phyloP scores from a whole-genome alignment of 2,113 vertebrate species.

The Nycticryphes semicollaris region DNA sequence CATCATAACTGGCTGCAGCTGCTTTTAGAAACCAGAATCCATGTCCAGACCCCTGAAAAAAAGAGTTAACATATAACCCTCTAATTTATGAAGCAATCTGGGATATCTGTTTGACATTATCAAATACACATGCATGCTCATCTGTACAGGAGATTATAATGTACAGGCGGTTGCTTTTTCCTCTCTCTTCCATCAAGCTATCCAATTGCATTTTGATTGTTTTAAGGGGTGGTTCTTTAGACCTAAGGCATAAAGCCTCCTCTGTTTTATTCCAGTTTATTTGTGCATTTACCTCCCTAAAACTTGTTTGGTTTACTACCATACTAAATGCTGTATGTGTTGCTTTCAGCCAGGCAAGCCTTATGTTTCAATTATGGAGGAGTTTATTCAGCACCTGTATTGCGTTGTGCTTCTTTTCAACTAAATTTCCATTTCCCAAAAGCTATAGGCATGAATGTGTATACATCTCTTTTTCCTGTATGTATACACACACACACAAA shows the following conservation, averaged over 20 bases:
- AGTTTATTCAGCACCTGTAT: conserved; percentile 65
- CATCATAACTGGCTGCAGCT: conserved; percentile 47
- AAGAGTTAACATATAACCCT: background rate
- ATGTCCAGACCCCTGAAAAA: conserved; percentile 17
- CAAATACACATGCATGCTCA: background rate
- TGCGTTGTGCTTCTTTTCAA: conserved; percentile 48
- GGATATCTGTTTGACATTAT: conserved; percentile 2
- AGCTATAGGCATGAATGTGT: conserved; percentile 34
- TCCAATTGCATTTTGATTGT: conserved; percentile 20
- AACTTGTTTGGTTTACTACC: conserved; percentile 63
- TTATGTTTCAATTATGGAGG: conserved; percentile 68
- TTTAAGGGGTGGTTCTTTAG: conserved; percentile 48
- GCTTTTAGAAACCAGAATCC: conserved; percentile 42
- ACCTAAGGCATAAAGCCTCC: conserved; percentile 4
- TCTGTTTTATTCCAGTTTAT: conserved; percentile 42
- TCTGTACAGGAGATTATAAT: background rate
- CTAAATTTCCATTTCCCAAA: conserved; percentile 68
- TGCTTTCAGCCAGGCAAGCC: conserved; percentile 55
- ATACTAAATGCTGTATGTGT: conserved; percentile 51
- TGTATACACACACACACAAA: background rate
- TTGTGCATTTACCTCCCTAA: conserved; percentile 41
- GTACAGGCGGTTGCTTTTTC: background rate
- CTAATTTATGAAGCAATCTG: conserved; percentile 6
- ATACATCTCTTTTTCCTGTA: background rate
- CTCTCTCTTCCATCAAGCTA: conserved; percentile 5